Evolutionary conservation across 1,140 invertebrate genomes (phyloP).

Genomic region (Formica selysi): DNA sequence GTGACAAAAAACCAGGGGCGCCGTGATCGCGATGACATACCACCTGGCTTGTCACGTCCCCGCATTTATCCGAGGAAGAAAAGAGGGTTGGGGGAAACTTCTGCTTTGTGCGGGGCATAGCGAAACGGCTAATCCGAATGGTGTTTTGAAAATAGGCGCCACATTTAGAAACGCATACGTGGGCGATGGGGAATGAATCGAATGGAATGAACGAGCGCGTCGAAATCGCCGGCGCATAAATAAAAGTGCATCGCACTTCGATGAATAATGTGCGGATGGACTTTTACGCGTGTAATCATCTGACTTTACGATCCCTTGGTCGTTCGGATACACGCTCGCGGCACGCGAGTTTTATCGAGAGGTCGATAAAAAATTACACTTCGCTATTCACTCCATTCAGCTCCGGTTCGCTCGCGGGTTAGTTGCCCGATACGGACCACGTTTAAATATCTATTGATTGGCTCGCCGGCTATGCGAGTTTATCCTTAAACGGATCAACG

Average conservation of each 20-base stretch:
- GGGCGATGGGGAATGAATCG: conserved; percentile 4
- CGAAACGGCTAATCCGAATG: conserved; percentile 71
- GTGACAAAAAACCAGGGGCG: conserved; percentile 66
- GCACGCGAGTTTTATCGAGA: conserved; percentile 37
- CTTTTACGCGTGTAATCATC: conserved; percentile 46
- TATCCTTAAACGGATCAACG: conserved; percentile 54
- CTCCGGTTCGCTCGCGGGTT: conserved; percentile 50
- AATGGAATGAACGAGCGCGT: neutral
- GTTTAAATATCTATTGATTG: conserved; percentile 62
- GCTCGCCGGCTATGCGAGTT: conserved; percentile 28
- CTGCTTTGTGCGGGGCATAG: conserved; percentile 51
- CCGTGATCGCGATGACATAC: conserved; percentile 65
- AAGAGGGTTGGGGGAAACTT: conserved; percentile 1
- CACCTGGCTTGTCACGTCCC: conserved; percentile 65
- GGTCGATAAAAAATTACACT: conserved; percentile 59
- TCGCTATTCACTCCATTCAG: conserved; percentile 46
- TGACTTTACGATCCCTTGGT: conserved; percentile 40
- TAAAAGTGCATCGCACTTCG: conserved; percentile 47
- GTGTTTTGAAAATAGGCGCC: conserved; percentile 74
- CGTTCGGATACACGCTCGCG: neutral
- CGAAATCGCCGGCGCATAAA: conserved; percentile 22
- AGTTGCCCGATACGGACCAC: conserved; percentile 42
- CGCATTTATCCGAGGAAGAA: conserved; percentile 23
- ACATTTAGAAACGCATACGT: neutral
- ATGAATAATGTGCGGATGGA: conserved; percentile 3